Percentiles rank a stretch among this genome's conserved stretches.
phyloP scores from a whole-genome alignment of 2,113 vertebrate genomes.

The Centrocercus urophasianus region DNA sequence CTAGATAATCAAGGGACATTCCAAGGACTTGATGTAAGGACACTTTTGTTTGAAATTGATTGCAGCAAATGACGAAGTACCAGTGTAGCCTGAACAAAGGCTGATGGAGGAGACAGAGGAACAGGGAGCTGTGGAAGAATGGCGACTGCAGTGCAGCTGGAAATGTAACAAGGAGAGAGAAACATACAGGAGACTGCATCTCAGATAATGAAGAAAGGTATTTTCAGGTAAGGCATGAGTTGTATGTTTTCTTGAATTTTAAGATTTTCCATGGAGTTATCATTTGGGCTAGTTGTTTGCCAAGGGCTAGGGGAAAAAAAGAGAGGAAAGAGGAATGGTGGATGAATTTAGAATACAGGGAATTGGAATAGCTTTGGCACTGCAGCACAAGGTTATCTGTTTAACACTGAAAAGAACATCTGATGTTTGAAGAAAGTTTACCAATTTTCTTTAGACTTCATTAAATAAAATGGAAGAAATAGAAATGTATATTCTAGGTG shows the following conservation, averaged over 20 bases:
- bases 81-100: not conserved
- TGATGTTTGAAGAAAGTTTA: conserved; percentile 44
- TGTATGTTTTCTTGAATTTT: conserved; percentile 25
- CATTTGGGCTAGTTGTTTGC: conserved; percentile 53
- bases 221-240: conserved; percentile 30
- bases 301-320: conserved; percentile 35
- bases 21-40: not conserved
- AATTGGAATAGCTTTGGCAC: conserved; percentile 15
- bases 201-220: not conserved
- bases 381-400: conserved; percentile 28
- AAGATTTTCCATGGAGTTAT: conserved; percentile 29
- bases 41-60: not conserved
- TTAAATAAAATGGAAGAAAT: conserved; percentile 35
- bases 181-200: not conserved
- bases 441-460: conserved; percentile 11
- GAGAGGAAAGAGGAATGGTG: conserved; percentile 52
- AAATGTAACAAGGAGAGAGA: not conserved
- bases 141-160: not conserved
- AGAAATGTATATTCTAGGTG: conserved; percentile 1
- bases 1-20: conserved; percentile 34
- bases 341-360: conserved; percentile 52
- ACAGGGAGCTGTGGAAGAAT: not conserved
- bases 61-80: not conserved
- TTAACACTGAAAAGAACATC: conserved; percentile 43
- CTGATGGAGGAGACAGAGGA: not conserved